Percentiles rank a stretch among this genome's conserved stretches.
Conservation (phyloP, 1,140 invertebrate species). For the Parapsyche elsis region DNA sequence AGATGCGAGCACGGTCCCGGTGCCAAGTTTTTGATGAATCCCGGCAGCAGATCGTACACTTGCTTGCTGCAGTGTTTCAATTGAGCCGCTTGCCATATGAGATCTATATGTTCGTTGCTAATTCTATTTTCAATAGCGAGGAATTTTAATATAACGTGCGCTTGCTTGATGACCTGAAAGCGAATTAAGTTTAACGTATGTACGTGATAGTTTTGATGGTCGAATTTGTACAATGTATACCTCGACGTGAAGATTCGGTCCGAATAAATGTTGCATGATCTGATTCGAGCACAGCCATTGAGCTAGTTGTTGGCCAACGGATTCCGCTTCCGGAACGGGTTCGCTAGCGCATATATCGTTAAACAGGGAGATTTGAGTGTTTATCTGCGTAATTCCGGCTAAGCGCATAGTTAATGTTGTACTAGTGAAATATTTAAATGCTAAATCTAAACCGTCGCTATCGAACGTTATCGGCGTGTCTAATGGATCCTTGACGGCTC, state of each 20-base stretch:
- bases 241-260: constrained; percentile 95
- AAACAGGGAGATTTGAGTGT: constrained; percentile 90
- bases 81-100: constrained; percentile 93
- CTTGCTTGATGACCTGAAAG: constrained; percentile 88
- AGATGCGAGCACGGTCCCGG: constrained; percentile 88
- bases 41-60: constrained; percentile 90
- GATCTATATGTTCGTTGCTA: constrained; percentile 90
- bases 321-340: constrained; percentile 83
- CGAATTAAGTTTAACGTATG: constrained; percentile 24
- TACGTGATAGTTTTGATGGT: too few relatives aligned
- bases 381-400: constrained; percentile 92
- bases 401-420: constrained; percentile 92
- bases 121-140: constrained; percentile 91
- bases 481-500: constrained; percentile 89
- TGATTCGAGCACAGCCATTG: constrained; percentile 91
- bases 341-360: constrained; percentile 91
- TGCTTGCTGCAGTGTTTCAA: constrained; percentile 94
- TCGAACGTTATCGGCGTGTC: constrained; percentile 89
- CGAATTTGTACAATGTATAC: too few relatives aligned
- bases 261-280: constrained; percentile 94
- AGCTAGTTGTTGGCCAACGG: constrained; percentile 84
- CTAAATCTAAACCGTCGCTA: constrained; percentile 87
- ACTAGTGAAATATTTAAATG: constrained; percentile 95
- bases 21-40: constrained; percentile 90
- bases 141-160: constrained; percentile 92